Conservation (phyloP, 2,888 invertebrate genomes). For the Galerucella pusilla region DNA sequence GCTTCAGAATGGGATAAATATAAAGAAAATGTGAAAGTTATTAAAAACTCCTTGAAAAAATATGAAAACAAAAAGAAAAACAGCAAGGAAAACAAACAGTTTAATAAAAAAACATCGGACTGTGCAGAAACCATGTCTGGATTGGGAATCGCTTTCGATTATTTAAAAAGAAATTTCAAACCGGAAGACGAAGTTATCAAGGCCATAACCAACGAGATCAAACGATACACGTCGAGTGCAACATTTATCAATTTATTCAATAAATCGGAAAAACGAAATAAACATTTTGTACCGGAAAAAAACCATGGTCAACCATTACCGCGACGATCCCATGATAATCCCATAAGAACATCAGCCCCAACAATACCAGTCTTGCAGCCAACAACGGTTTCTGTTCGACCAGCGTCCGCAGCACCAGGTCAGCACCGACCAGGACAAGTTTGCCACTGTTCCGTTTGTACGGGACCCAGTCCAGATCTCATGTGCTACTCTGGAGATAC, state of each 20-base stretch:
- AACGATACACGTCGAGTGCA: constrained; percentile 49
- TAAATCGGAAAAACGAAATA: constrained; percentile 30
- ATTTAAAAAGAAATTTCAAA: constrained; percentile 57
- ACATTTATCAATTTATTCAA: constrained; percentile 49
- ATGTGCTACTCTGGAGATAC: neutral
- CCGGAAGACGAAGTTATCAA: constrained; percentile 60
- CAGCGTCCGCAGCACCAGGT: constrained; percentile 1
- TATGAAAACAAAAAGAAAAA: neutral
- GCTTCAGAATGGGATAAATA: neutral
- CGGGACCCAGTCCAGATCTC: neutral
- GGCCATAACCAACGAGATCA: constrained; percentile 57
- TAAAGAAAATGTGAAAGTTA: neutral
- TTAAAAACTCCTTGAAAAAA: constrained; percentile 6
- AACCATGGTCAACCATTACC: neutral
- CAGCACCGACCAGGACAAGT: neutral
- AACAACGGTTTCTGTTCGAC: neutral
- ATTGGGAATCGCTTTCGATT: constrained; percentile 56
- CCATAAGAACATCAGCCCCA: neutral
- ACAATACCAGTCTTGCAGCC: constrained; percentile 7
- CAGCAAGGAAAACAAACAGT: constrained; percentile 29
- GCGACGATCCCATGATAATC: neutral
- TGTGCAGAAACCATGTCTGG: constrained; percentile 55
- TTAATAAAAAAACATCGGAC: constrained; percentile 49
- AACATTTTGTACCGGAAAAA: constrained; percentile 14
- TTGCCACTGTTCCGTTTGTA: neutral